A percentile compares a stretch with the other conserved stretches of the same genome.
Evolutionary conservation across 2,888 invertebrate genomes (phyloP).

Genomic region (Apoderus coryli): DNA sequence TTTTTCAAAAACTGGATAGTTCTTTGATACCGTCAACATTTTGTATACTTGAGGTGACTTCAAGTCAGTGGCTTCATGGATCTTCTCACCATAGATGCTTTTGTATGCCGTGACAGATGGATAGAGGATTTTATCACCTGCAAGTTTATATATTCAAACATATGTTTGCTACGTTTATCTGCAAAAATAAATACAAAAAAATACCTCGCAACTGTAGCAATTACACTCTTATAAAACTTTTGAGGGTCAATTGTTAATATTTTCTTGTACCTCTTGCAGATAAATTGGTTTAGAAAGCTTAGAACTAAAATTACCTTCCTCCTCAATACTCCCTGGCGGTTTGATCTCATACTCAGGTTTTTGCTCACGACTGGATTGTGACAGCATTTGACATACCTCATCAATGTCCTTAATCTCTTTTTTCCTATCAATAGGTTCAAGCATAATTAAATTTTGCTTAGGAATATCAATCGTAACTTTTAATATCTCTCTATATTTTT

Average conservation of each 20-base stretch:
- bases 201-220: too few relatives aligned
- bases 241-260: too few relatives aligned
- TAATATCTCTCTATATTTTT: conserved; percentile 25
- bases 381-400: conserved; percentile 17
- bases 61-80: conserved; percentile 11
- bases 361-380: conserved; percentile 12
- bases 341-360: conserved; percentile 18
- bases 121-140: too few relatives aligned
- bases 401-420: conserved; percentile 13
- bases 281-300: too few relatives aligned
- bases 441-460: conserved; percentile 20
- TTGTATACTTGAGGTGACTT: conserved; percentile 18
- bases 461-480: conserved; percentile 24
- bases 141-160: too few relatives aligned
- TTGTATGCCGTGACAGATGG: too few relatives aligned
- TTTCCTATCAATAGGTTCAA: conserved; percentile 19
- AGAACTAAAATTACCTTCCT: too few relatives aligned
- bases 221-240: too few relatives aligned
- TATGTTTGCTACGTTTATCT: too few relatives aligned
- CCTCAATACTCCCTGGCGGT: conserved; percentile 18
- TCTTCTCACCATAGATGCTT: conserved; percentile 15
- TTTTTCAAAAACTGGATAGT: conserved; percentile 18
- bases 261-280: too few relatives aligned
- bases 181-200: too few relatives aligned
- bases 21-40: conserved; percentile 19